Evolutionary conservation across 2,113 vertebrate species (phyloP), one percentile per base, ranked within the genome.

Genomic region (Coptodon bakossiorum): DNA sequence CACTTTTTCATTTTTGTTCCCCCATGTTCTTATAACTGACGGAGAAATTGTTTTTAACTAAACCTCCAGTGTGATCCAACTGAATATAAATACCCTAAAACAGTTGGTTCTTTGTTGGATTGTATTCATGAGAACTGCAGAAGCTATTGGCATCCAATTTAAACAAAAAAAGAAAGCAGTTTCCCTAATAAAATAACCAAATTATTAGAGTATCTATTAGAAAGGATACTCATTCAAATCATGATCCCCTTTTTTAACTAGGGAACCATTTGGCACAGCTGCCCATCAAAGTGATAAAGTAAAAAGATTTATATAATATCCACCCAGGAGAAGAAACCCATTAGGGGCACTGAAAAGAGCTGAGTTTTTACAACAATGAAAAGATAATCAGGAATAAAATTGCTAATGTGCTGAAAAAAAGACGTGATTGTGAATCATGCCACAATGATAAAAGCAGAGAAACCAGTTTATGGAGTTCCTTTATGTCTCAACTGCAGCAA

Each of bases 201-300:
- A n/a, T 84, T 83, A 34, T 50, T 12, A 22, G 24, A 11, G 5
- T 36, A n/a, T 22, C 36, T 81, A 52, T 80, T 40, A 82, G 29
- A 76, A 38, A 12, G 9, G 31, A 63, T 16, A 9, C 71, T 52
- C 80, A 45, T 27, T 81, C 56, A 83, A 79, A 84, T 36, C 73
- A 14, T 19, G 12, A 48, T 11, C 22, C 31, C 19, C 19, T 24
- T 50, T 14, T 76, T 48, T 3, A 29, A 11, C 12, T n/a, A 66
- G 43, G 53, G 31, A 82, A 9, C 10, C 12, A 88, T 84, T 78
- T 61, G 13, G n/a, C 34, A 87, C 63, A 88, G 48, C 52, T 89
- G 84, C 86, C 78, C 81, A 86, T 83, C 86, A 83, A 27, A 83
- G 57, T 71, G 57, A 85, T 68, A n/a, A 89, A 79, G 66, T 36